phyloP scores from a whole-genome alignment of 1,140 invertebrate genomes.

The Meloidogyne chitwoodi region DNA sequence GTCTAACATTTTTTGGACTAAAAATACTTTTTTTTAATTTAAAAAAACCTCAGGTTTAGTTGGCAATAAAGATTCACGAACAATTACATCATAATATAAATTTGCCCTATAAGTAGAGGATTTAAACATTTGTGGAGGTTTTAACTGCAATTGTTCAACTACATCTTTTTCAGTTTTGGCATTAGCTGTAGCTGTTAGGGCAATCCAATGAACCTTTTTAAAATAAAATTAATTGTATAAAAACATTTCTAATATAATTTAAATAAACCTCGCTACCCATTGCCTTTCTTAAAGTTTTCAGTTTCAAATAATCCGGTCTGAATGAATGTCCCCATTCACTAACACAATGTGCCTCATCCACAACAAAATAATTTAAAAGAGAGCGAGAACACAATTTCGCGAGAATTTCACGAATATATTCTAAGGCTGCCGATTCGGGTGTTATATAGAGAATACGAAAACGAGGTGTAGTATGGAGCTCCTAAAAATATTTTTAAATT shows the following conservation, averaged over 20 bases:
- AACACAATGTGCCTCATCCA: slow-evolving; percentile 76
- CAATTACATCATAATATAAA: slow-evolving; percentile 72
- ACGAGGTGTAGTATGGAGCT: slow-evolving; percentile 70
- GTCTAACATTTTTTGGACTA: background rate
- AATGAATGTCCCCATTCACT: slow-evolving; percentile 94
- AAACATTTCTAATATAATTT: background rate
- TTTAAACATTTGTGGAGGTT: slow-evolving; percentile 66
- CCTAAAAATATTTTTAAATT: slow-evolving; percentile 60
- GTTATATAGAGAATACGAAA: slow-evolving; percentile 83
- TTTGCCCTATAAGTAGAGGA: slow-evolving; percentile 69
- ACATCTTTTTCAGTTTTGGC: slow-evolving; percentile 67
- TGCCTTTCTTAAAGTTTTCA: slow-evolving; percentile 70
- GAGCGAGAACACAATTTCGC: slow-evolving; percentile 68
- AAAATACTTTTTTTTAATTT: too few relatives aligned
- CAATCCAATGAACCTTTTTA: slow-evolving; percentile 72
- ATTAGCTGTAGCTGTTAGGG: slow-evolving; percentile 85
- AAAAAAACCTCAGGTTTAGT: slow-evolving; percentile 22
- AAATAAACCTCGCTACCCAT: slow-evolving; percentile 63
- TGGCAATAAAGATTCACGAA: slow-evolving; percentile 51
- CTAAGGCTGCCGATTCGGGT: slow-evolving; percentile 70
- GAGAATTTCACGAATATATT: slow-evolving; percentile 11
- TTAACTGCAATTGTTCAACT: slow-evolving; percentile 64
- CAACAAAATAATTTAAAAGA: slow-evolving; percentile 68
- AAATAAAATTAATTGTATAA: background rate
- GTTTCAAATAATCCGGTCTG: slow-evolving; percentile 76